Conservation (phyloP, 2,888 invertebrate genomes). For the Leucophora obtusa region DNA sequence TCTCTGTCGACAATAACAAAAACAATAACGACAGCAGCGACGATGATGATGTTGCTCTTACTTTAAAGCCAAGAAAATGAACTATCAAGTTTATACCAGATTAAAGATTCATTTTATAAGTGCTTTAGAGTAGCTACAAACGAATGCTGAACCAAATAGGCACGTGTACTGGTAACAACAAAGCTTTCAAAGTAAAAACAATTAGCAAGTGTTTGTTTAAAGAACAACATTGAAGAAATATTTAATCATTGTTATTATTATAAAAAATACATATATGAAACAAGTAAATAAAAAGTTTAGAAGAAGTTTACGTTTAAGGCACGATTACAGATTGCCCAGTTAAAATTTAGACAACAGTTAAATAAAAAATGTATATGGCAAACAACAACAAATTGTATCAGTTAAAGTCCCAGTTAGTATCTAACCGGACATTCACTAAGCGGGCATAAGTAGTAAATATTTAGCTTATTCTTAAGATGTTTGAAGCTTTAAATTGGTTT, state of each 20-base stretch:
- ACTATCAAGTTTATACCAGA: constrained; percentile 32
- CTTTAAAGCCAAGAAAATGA: background rate
- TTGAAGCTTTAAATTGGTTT: too few species aligned
- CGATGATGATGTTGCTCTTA: constrained; percentile 31
- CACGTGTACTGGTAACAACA: constrained; percentile 34
- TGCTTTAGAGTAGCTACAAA: background rate
- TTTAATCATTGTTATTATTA: background rate
- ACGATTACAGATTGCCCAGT: too few species aligned
- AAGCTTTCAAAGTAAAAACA: constrained; percentile 21
- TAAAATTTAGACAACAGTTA: too few species aligned
- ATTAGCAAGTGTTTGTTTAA: constrained; percentile 39
- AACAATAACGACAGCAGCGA: background rate
- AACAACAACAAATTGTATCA: too few species aligned
- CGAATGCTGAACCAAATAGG: background rate
- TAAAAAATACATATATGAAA: background rate
- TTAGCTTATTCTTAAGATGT: too few species aligned
- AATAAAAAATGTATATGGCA: too few species aligned
- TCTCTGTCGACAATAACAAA: background rate
- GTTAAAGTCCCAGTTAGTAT: too few species aligned
- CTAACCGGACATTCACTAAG: too few species aligned
- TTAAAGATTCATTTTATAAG: constrained; percentile 40
- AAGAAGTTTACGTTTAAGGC: too few species aligned
- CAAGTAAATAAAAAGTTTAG: constrained; percentile 13
- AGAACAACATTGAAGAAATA: constrained; percentile 21
- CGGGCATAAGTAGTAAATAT: too few species aligned